Evolutionary conservation across 2,888 invertebrate genomes (phyloP), one percentile per base, ranked within the genome.

Genomic region (Xylocampa areola): DNA sequence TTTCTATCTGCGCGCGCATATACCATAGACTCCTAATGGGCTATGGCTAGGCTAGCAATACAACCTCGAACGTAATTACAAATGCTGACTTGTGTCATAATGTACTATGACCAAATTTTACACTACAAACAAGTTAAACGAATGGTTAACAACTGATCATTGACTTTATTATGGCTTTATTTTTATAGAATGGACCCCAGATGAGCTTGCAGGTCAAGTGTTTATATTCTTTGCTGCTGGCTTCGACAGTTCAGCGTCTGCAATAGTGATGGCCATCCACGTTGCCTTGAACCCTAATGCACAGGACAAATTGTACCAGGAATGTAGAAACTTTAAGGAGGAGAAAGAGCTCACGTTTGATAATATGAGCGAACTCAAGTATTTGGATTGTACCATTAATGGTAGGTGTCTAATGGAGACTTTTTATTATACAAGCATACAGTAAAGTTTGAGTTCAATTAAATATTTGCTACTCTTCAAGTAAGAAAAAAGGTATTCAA

Each of bases 201-300:
- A 82, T 1, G 91, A 94, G 23, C 65, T 94, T 2, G 85, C 86
- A 0, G 82, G 88, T 0, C 94, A 94, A 80, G 92, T 91, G 0
- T 89, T 93, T 33, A 77, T 94, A 14, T 94, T 94, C 78, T 93
- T 94, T 68, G 74, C 81, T 6, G 94, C 92, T 40, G 94, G 94
- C 0, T 94, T 89, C 48, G 94, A 94, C 14, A 91, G 88, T 2
- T 82, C 91, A 0, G 91, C 94, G 0, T 74, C 89, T 0, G 79
- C 85, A 0, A 59, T 94, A 19, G 83, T 82, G 0, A 83, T 93
- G 81, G 74, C 82, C 16, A 71, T 91, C 3, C 91, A 94, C 47
- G 94, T 94, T 30, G 90, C 91, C 1, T 11, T 92, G 0, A 86
- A 95, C 64, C 81, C 82, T 0, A 82, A 90, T 0, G 65, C 94